Base-by-base conservation (phyloP, 2,797 vertebrate species). In the Zenarchopterus dispar region DNA sequence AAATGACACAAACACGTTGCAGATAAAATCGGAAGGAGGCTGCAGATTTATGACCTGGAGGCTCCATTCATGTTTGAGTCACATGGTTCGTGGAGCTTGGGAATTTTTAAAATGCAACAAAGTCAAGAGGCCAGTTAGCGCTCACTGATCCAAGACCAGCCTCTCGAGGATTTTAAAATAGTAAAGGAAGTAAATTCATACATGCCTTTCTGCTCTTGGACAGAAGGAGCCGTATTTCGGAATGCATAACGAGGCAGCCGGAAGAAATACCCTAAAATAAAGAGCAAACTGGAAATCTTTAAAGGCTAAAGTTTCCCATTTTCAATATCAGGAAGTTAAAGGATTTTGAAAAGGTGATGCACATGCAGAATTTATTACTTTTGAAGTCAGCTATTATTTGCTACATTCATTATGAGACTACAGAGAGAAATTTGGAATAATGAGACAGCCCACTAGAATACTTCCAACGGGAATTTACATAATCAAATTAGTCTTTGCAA, bases 161-260 rank as follows among this genome's bases (percentile, higher is more conserved):
- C 61, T 36, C 62, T 51, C 70, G 24, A 21, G 75, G 70, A 78
- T 85, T 70, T 77, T 72, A 81, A 89, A 87, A 81, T 17, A 67
- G 82, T 82, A 77, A 69, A 61, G 69, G 44, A 67, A 46, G 71
- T 70, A 69, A 73, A 85, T 82, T 81, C 66, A 84, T 77, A 73
- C 64, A 85, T 3, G 47, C 23, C 52, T 74, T 45, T 59, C 41
- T 1, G 33, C 59, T 59, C 21, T 62, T 24, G 26, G 62, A 46
- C 52, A 67, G 43, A 62, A 62, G 23, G 18, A 56, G 39, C 48
- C 0, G 54, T 82, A 60, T 69, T 67, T 84, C 56, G 59, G 75
- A 78, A 74, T 53, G 66, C 48, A 24, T 75, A 80, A 81, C 3
- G 23, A 75, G 78, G 58, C 24, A 22, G 63, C 51, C 63, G 1